A percentile compares a stretch with the other conserved stretches of the same genome.
phyloP scores from a whole-genome alignment of 1,140 invertebrate species.

The Trichonephila inaurata region DNA sequence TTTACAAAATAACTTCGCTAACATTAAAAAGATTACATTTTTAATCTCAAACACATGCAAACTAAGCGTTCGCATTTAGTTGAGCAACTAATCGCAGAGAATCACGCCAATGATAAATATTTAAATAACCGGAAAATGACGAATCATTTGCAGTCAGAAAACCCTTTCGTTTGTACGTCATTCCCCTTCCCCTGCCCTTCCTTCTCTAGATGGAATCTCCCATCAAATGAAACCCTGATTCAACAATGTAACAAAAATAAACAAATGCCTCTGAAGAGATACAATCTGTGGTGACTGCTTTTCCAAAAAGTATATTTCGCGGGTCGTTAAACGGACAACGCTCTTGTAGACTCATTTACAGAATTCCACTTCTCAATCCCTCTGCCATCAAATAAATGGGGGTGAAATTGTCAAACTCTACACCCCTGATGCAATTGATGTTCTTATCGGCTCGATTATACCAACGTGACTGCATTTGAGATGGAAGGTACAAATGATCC shows the following conservation, averaged over 20 bases:
- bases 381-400: conserved; percentile 44
- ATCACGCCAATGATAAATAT: neutral
- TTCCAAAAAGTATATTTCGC: conserved; percentile 37
- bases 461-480: conserved; percentile 30
- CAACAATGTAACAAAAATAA: conserved; percentile 9
- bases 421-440: conserved; percentile 49
- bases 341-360: conserved; percentile 1
- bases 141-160: neutral
- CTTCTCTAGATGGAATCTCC: neutral
- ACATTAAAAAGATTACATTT: too few relatives aligned
- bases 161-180: neutral
- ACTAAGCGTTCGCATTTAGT: too few relatives aligned
- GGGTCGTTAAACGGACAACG: conserved; percentile 4
- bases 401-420: conserved; percentile 35
- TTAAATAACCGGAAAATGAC: neutral
- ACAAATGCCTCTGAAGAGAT: neutral
- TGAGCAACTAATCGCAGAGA: neutral
- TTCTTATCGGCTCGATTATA: conserved; percentile 28
- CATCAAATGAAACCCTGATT: conserved; percentile 14
- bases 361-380: conserved; percentile 38
- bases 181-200: neutral
- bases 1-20: too few relatives aligned
- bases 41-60: too few relatives aligned
- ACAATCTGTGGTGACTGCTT: conserved; percentile 36
- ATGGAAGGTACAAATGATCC: conserved; percentile 13